Base-by-base conservation (phyloP, 2,797 vertebrate species). In the Lutjanus argentimaculatus region DNA sequence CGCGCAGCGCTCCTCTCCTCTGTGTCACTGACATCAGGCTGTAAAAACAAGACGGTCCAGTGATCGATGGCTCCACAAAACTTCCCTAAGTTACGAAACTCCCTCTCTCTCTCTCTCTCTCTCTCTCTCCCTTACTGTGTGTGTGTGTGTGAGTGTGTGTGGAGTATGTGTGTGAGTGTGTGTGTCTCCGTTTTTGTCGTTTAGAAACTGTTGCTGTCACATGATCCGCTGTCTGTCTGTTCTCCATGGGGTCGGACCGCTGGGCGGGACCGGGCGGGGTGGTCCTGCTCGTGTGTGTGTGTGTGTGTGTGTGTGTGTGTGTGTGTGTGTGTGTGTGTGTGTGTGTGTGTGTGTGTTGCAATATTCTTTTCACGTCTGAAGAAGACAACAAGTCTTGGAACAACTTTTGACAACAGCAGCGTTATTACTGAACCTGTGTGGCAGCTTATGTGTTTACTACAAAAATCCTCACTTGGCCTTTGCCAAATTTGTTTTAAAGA, bases 181-280 rank as follows among this genome's bases (percentile, higher is more conserved):
- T 19, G 25, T 52, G 53, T 43, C 22, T 79, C 71, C 7, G 48
- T 9, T 81, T 77, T 25, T 76, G 86, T 85, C 72, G 82, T 88
- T 83, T 42, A 77, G 82, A 84, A 85, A 86, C 85, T 82, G 74
- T 90, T 80, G 82, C 83, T 74, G 93, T 95, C 95, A 95, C 93
- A 92, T 95, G 94, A 95, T 85, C 86, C 88, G 40, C 75, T 19
- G 83, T 40, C 86, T 8, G 85, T 75, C 69, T 75, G 82, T 81
- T 68, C 80, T 86, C 82, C 65, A 10, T 64, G 82, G 91, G 92
- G 89, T 88, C 84, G 87, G 89, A 63, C 79, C 73, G 85, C 84
- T 76, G 91, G 92, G 89, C 92, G 89, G 91, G 77, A 71, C 85
- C 85, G 66, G 88, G 91, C 86, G 91, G 90, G 82, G 89, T 88